phyloP scores from a whole-genome alignment of 2,797 vertebrate genomes.

The Anabas testudineus region DNA sequence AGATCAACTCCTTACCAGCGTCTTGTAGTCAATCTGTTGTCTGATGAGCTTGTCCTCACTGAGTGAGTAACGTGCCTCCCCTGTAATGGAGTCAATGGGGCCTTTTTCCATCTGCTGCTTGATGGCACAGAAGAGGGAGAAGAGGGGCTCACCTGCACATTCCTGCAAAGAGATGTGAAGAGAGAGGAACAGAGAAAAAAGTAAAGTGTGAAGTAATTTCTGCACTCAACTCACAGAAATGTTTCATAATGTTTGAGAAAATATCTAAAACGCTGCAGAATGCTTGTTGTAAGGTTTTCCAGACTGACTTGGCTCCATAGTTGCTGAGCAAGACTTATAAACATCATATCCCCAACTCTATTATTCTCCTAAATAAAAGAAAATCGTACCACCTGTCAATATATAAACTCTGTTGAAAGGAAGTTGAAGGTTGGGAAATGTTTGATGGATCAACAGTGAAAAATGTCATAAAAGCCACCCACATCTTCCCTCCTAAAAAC shows the following conservation, averaged over 20 bases:
- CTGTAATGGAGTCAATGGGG: constrained; percentile 97
- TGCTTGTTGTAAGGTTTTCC: constrained; percentile 21
- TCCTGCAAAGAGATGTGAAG: constrained; percentile 84
- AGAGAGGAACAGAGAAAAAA: constrained; percentile 23
- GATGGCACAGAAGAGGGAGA: constrained; percentile 97
- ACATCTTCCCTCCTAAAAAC: constrained; percentile 16
- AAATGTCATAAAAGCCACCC: constrained; percentile 28
- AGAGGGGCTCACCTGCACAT: constrained; percentile 96
- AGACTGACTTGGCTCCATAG: constrained; percentile 14
- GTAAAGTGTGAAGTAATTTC: constrained; percentile 43
- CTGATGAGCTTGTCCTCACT: constrained; percentile 99
- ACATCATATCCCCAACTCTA: constrained; percentile 16
- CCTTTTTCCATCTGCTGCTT: constrained; percentile 99
- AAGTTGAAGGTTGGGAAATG: constrained; percentile 18
- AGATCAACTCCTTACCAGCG: constrained; percentile 88
- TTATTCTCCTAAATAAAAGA: constrained; percentile 38
- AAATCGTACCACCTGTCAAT: constrained; percentile 34
- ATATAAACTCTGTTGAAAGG: constrained; percentile 23
- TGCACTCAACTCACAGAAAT: constrained; percentile 4
- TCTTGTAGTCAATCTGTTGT: constrained; percentile 99
- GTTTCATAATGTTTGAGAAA: constrained; percentile 29
- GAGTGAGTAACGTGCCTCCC: constrained; percentile 96
- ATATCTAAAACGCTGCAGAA: constrained; percentile 16
- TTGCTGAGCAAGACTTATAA: constrained; percentile 45
- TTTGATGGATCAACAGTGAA: constrained; percentile 44